Evolutionary conservation across 2,113 vertebrate species (phyloP).

Genomic region (Natator depressus): DNA sequence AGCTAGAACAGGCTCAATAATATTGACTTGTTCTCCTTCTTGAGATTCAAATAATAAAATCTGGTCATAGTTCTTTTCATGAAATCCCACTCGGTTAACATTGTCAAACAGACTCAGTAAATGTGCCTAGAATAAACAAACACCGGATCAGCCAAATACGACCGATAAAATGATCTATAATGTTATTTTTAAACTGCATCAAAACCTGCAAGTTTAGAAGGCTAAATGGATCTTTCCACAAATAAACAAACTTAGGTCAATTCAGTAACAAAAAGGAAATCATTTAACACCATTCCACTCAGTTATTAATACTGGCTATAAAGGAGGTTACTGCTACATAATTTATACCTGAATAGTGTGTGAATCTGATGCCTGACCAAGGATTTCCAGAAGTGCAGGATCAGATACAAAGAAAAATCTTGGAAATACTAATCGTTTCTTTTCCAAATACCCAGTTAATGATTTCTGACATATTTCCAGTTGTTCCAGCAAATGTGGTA

Average conservation of each 20-base stretch:
- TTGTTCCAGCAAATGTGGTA: slow-evolving; percentile 83
- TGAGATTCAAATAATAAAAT: slow-evolving; percentile 79
- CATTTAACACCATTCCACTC: neutral
- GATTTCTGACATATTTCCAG: slow-evolving; percentile 86
- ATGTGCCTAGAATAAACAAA: slow-evolving; percentile 66
- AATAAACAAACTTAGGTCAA: neutral
- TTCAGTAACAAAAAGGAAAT: neutral
- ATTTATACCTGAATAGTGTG: slow-evolving; percentile 85
- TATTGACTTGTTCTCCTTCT: slow-evolving; percentile 76
- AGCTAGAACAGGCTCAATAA: slow-evolving; percentile 75
- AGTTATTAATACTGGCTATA: neutral
- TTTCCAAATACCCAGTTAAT: slow-evolving; percentile 84
- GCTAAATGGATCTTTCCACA: neutral
- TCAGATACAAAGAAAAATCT: slow-evolving; percentile 87
- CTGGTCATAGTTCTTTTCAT: slow-evolving; percentile 78
- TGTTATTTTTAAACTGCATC: neutral
- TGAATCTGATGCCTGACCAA: slow-evolving; percentile 85
- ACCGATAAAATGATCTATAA: neutral
- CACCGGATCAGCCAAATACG: neutral
- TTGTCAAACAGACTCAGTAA: slow-evolving; percentile 80
- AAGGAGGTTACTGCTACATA: neutral
- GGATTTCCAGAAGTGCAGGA: slow-evolving; percentile 84
- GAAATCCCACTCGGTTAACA: slow-evolving; percentile 76
- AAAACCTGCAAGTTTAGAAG: neutral
- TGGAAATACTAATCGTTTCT: slow-evolving; percentile 83